Base-by-base conservation (phyloP, 1,140 invertebrate species). In the Macrostomum lignano region DNA sequence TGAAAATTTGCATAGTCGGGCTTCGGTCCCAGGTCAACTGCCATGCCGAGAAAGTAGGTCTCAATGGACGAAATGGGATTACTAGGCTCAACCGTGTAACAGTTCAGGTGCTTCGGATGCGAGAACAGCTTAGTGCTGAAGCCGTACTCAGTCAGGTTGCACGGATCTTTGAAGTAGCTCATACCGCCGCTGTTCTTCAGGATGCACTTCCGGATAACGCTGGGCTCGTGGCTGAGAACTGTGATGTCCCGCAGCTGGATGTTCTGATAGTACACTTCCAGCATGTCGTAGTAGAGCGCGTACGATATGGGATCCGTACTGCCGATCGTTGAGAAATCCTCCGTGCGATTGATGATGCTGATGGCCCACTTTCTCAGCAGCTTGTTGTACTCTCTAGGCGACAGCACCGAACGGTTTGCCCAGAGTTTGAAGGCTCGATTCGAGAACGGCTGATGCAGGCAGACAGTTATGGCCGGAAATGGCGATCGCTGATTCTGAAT, bases 351-450 rank as follows among this genome's bases (percentile, higher is more conserved):
- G 9, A 3, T 28, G 19, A 28, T 28, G 3, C 9, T 9, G 3
- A 5, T 28, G 5, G 9, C 26, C 4, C 9, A 7, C 15, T 28
- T 28, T 28, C 9, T 3, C 9, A 28, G 5, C 9, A 28, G 9
- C 3, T 28, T 28, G 26, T 33, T 33, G 20, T 25, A 33, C 3
- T 22, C 20, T n/a, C 13, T 33, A 13, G 32, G 32, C 9, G 32
- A 33, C 4, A 33, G 20, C 3, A 33, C 19, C 14, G 10, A 10
- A 9, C 20, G 17, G 15, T 28, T 3, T 9, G 7, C 19, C 26
- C 26, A 28, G 9, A 15, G 19, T 5, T 9, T 3, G 19, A 15
- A 28, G 19, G 26, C 26, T 5, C 19, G 14, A 3, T 7, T 28
- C 7, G 26, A 28, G 9, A 28, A 28, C 19, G 26, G 26, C 7